phyloP scores from a whole-genome alignment of 2,888 invertebrate species.

The Ochropleura plecta region DNA sequence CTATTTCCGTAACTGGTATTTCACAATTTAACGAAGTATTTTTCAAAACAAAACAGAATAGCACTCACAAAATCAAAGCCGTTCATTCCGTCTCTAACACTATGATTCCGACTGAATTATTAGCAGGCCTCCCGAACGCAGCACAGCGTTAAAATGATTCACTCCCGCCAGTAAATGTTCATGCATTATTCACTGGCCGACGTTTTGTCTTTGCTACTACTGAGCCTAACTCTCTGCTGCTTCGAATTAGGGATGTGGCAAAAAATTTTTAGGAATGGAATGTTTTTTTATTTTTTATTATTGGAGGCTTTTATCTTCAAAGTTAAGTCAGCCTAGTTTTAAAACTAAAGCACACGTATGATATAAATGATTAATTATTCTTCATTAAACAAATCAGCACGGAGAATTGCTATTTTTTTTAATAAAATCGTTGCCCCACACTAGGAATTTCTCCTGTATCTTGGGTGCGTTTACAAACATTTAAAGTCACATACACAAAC shows the following conservation, averaged over 20 bases:
- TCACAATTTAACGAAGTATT: neutral
- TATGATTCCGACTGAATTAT: conserved; percentile 51
- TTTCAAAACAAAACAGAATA: neutral
- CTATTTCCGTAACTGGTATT: no score
- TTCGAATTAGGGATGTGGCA: conserved; percentile 23
- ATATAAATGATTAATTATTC: no score
- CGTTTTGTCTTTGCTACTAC: conserved; percentile 64
- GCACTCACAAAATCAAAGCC: neutral
- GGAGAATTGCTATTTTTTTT: no score
- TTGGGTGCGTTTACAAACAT: no score
- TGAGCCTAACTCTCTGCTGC: conserved; percentile 5
- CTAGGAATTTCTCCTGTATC: no score
- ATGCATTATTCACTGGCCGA: conserved; percentile 75
- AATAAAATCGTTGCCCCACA: no score
- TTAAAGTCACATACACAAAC: no score
- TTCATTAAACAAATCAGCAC: no score
- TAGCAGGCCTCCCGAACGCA: conserved; percentile 27
- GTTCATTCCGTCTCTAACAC: conserved; percentile 22
- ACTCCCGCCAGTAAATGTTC: conserved; percentile 65
- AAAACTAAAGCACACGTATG: no score
- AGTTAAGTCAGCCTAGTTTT: no score
- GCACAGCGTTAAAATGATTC: conserved; percentile 71
- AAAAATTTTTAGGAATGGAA: neutral
- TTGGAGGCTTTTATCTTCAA: no score
- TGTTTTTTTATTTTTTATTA: no score